These are phyloP conservation scores for Medauroidea extradentata DNA, from an alignment of 1,140 invertebrate genomes.

Conservation along the genomic window DNA sequence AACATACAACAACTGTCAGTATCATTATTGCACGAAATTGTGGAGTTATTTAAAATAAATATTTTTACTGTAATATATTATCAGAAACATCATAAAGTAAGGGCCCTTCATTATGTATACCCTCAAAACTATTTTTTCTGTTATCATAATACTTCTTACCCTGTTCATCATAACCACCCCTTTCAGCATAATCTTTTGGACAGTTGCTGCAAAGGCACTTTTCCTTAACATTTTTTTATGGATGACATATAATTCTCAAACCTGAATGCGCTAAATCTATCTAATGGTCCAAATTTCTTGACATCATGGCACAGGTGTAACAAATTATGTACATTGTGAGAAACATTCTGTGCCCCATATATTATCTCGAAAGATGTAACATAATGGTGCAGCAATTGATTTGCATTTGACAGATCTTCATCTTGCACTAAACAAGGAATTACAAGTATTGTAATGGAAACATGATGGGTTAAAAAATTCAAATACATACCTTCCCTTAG, in stretches of 20 bases:
- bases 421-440: neutral
- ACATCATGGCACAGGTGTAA: neutral
- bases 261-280: neutral
- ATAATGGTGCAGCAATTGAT: neutral
- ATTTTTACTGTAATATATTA: no score
- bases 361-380: neutral
- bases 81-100: no score
- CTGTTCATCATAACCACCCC: no score
- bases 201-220: no score
- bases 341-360: neutral
- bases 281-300: neutral
- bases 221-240: no score
- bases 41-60: no score
- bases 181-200: no score
- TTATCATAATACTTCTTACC: no score
- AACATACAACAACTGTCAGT: no score
- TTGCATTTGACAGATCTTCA: neutral
- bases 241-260: neutral
- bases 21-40: no score
- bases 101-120: no score
- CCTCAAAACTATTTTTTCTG: no score
- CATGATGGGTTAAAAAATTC: constrained; percentile 10
- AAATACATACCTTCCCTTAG: constrained; percentile 1
- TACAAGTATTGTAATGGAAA: constrained; percentile 10
- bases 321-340: neutral